Percentiles rank a stretch among this genome's conserved stretches.
phyloP scores from a whole-genome alignment of 2,888 invertebrate genomes.

The Drosophila phalerata region DNA sequence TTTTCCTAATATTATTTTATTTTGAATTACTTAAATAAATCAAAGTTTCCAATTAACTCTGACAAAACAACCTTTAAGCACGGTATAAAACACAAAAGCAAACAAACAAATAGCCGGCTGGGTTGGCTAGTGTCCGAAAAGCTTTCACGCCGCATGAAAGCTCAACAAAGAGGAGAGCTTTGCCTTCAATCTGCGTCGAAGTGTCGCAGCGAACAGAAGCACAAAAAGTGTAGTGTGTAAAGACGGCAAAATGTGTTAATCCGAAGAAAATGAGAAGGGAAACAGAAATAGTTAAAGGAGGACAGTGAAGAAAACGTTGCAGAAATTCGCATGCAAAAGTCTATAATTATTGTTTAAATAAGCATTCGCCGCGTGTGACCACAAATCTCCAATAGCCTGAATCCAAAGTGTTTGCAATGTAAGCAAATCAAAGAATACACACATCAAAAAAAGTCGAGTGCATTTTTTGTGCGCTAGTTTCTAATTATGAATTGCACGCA shows the following conservation, averaged over 20 bases:
- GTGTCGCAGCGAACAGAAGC: slow-evolving; percentile 51
- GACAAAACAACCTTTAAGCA: background rate
- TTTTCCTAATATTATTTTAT: no score
- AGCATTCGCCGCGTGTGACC: slow-evolving; percentile 45
- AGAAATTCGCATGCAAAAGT: slow-evolving; percentile 29
- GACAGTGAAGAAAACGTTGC: slow-evolving; percentile 3
- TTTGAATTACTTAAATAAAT: background rate
- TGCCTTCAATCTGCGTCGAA: slow-evolving; percentile 56
- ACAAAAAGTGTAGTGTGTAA: slow-evolving; percentile 16
- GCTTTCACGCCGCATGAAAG: slow-evolving; percentile 48
- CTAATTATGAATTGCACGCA: slow-evolving; percentile 53
- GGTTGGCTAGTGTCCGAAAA: slow-evolving; percentile 32
- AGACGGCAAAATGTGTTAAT: slow-evolving; percentile 43
- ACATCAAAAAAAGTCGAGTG: slow-evolving; percentile 16
- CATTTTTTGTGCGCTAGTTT: slow-evolving; percentile 21
- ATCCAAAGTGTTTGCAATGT: slow-evolving; percentile 49
- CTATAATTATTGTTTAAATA: slow-evolving; percentile 26
- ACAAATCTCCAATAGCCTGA: slow-evolving; percentile 4
- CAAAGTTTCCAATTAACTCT: background rate
- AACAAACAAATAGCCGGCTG: slow-evolving; percentile 41
- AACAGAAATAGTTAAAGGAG: slow-evolving; percentile 7
- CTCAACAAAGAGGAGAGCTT: slow-evolving; percentile 13
- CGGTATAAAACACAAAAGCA: slow-evolving; percentile 37
- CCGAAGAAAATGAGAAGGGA: slow-evolving; percentile 22
- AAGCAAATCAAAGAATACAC: slow-evolving; percentile 40